Evolutionary conservation across 1,140 invertebrate genomes (phyloP).

Genomic region (Lanistes nyassanus): DNA sequence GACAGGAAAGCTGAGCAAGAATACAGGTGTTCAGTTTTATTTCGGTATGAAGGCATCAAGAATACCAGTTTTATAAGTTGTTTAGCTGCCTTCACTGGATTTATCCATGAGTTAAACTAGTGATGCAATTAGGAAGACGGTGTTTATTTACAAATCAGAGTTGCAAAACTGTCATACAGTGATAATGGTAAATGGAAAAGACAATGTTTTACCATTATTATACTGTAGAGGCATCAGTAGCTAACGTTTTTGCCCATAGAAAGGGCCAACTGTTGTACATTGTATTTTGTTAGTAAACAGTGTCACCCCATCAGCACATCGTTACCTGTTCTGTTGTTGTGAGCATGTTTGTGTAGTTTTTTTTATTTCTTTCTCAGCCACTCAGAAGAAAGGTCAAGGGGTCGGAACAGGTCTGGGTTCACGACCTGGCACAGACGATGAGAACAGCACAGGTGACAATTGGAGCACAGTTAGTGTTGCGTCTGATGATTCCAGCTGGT

Average conservation of each 20-base stretch:
- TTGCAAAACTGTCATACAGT: too few species aligned
- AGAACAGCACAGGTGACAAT: conserved; percentile 56
- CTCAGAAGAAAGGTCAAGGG: conserved; percentile 30
- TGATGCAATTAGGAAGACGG: too few species aligned
- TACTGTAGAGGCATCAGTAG: neutral
- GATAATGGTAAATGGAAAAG: neutral
- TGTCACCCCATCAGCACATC: too few species aligned
- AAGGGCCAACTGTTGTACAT: neutral
- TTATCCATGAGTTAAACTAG: too few species aligned
- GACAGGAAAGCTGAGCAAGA: too few species aligned
- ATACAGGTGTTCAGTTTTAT: too few species aligned
- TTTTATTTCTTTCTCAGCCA: conserved; percentile 31
- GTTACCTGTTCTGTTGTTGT: neutral
- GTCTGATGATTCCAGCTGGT: conserved; percentile 44
- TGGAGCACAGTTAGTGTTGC: conserved; percentile 55
- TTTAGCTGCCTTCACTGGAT: too few species aligned
- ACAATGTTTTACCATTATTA: neutral
- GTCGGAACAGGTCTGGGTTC: conserved; percentile 26
- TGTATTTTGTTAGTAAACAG: neutral
- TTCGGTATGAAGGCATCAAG: too few species aligned
- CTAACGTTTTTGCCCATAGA: neutral
- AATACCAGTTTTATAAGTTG: too few species aligned
- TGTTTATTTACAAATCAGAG: too few species aligned
- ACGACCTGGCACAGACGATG: conserved; percentile 55
- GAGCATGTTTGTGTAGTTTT: neutral